Percentiles rank a stretch among this genome's conserved stretches.
phyloP scores from a whole-genome alignment of 1,140 invertebrate species.

The Calosoma granatense region DNA sequence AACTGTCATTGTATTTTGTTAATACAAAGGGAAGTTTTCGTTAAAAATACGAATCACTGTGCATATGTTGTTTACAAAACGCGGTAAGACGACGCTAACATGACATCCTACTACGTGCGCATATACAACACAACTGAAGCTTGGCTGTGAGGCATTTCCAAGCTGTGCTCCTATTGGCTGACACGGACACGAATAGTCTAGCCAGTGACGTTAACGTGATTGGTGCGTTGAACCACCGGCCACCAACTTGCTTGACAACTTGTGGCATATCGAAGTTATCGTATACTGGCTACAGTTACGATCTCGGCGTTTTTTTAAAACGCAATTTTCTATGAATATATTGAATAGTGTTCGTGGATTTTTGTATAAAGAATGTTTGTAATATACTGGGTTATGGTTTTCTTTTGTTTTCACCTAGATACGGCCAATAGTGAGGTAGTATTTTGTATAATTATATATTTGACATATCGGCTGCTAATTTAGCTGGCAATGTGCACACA shows the following conservation, averaged over 20 bases:
- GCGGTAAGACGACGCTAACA: conserved; percentile 5
- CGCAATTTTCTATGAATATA: no score
- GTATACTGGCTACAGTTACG: background rate
- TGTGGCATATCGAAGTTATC: background rate
- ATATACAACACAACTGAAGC: conserved; percentile 16
- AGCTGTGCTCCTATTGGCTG: background rate
- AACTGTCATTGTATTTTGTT: background rate
- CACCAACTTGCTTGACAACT: background rate
- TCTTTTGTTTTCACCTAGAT: no score
- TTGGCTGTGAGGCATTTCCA: background rate
- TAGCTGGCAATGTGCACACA: no score
- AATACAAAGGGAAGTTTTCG: background rate
- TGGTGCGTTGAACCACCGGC: background rate
- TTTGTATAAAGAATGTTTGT: no score
- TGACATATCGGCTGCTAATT: no score
- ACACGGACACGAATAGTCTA: background rate
- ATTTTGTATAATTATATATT: no score
- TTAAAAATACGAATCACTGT: conserved; percentile 16
- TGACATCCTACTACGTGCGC: conserved; percentile 6
- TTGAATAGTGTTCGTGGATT: no score
- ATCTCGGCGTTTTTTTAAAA: no score
- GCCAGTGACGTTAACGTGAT: background rate
- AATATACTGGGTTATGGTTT: no score
- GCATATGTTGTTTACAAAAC: conserved; percentile 21
- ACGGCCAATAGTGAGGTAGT: no score